Conservation (phyloP, 2,888 invertebrate genomes). For the Bugulina stolonifera region DNA sequence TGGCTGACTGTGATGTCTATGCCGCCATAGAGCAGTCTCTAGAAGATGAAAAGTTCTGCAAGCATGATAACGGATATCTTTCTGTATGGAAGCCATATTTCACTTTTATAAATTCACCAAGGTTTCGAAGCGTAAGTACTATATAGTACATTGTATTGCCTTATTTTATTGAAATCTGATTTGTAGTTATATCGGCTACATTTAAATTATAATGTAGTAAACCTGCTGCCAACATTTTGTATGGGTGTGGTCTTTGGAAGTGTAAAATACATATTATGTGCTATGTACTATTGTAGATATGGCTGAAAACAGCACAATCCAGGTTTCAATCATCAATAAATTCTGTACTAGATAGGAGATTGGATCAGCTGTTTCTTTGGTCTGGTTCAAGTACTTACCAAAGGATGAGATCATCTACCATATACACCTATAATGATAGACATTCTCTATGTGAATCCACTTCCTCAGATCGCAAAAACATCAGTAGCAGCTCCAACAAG, state of each 20-base stretch:
- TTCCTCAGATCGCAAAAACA: too few relatives aligned
- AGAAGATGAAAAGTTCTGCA: not conserved
- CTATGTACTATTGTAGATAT: not conserved
- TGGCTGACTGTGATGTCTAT: not conserved
- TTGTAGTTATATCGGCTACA: too few relatives aligned
- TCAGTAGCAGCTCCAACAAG: too few relatives aligned
- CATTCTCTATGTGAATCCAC: too few relatives aligned
- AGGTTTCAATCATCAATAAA: not conserved
- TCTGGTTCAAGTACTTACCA: not conserved
- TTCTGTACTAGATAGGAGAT: not conserved
- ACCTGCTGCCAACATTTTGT: too few relatives aligned
- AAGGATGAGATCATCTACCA: too few relatives aligned
- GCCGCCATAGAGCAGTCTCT: not conserved
- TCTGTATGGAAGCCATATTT: slow-evolving; percentile 11
- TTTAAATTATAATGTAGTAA: too few relatives aligned
- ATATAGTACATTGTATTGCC: too few relatives aligned
- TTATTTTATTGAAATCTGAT: too few relatives aligned
- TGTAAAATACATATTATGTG: too few relatives aligned
- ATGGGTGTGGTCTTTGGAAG: too few relatives aligned
- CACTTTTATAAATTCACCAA: not conserved
- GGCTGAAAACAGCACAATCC: not conserved
- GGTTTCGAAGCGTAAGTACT: not conserved
- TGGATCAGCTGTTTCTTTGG: not conserved
- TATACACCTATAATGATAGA: too few relatives aligned
- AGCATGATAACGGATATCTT: not conserved